A percentile compares a stretch with the other conserved stretches of the same genome.
Evolutionary conservation across 2,888 invertebrate species (phyloP).

Genomic region (Sycophila texana): DNA sequence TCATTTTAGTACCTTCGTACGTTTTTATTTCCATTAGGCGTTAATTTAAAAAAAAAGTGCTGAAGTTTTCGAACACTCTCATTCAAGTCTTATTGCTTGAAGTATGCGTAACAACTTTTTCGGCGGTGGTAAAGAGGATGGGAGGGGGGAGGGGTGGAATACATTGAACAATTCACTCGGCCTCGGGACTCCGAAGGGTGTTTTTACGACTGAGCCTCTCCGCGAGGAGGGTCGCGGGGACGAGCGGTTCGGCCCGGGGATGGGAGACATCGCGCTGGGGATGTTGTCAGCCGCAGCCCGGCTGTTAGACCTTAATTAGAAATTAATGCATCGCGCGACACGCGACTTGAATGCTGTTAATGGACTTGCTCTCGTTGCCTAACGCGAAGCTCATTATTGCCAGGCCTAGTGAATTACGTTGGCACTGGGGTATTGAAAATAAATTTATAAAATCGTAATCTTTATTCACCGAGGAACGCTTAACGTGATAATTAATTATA

Average conservation of each 20-base stretch:
- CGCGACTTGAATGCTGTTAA: slow-evolving; percentile 67
- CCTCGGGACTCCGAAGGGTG: background rate
- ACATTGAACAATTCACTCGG: too few species aligned
- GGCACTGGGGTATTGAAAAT: slow-evolving; percentile 3
- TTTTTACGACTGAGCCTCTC: slow-evolving; percentile 26
- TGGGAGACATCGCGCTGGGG: background rate
- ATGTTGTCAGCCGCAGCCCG: slow-evolving; percentile 45
- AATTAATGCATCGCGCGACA: slow-evolving; percentile 66
- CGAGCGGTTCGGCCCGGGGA: background rate
- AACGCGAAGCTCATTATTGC: slow-evolving; percentile 47
- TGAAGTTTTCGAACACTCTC: too few species aligned
- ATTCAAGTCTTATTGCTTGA: too few species aligned
- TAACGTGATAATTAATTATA: too few species aligned
- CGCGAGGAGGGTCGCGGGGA: background rate
- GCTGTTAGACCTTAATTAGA: slow-evolving; percentile 68
- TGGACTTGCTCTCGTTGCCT: slow-evolving; percentile 55
- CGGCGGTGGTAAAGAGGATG: too few species aligned
- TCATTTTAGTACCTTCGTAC: too few species aligned
- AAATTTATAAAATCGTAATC: background rate
- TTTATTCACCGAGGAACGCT: too few species aligned
- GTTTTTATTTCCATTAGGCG: too few species aligned
- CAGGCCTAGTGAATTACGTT: slow-evolving; percentile 32
- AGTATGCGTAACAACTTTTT: too few species aligned
- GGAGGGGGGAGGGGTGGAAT: too few species aligned
- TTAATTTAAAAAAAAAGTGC: too few species aligned